Evolutionary conservation across 2,797 vertebrate species (phyloP).

Genomic region (Epinephelus malabaricus): DNA sequence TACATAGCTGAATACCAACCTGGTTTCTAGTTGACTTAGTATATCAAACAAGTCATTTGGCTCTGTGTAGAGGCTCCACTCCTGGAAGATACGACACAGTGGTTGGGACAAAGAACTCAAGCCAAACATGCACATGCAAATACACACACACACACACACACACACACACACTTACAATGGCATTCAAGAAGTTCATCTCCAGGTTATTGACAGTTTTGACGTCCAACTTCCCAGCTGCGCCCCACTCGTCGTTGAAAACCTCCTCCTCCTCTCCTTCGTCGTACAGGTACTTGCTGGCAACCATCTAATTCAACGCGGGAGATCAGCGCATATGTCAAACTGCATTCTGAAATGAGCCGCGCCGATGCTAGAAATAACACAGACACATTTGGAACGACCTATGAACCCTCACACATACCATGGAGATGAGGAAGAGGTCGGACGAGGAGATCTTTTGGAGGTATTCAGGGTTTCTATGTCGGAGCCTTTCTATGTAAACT

Average conservation of each 20-base stretch:
- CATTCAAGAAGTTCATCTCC: constrained; percentile 96
- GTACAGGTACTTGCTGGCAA: constrained; percentile 98
- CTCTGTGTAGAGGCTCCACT: constrained; percentile 96
- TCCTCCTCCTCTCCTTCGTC: constrained; percentile 99
- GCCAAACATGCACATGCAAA: background rate
- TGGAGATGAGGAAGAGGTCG: constrained; percentile 98
- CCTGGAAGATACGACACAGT: constrained; percentile 80
- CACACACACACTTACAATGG: constrained; percentile 89
- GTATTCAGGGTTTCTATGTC: constrained; percentile 97
- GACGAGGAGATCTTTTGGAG: constrained; percentile 98
- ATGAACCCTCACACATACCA: constrained; percentile 85
- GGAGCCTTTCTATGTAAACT: constrained; percentile 96
- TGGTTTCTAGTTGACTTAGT: constrained; percentile 92
- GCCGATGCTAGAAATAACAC: constrained; percentile 14
- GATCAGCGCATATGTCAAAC: background rate
- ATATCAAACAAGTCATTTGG: constrained; percentile 93
- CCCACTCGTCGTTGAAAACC: constrained; percentile 99
- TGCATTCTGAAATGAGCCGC: background rate
- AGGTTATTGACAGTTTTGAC: constrained; percentile 94
- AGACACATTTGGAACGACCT: constrained; percentile 18
- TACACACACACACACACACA: constrained; percentile 48
- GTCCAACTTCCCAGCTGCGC: constrained; percentile 94
- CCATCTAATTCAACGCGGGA: constrained; percentile 88
- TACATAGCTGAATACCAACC: constrained; percentile 83
- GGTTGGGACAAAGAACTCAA: background rate